Evolutionary conservation across 1,140 invertebrate genomes (phyloP).

Genomic region (Pinna nobilis): DNA sequence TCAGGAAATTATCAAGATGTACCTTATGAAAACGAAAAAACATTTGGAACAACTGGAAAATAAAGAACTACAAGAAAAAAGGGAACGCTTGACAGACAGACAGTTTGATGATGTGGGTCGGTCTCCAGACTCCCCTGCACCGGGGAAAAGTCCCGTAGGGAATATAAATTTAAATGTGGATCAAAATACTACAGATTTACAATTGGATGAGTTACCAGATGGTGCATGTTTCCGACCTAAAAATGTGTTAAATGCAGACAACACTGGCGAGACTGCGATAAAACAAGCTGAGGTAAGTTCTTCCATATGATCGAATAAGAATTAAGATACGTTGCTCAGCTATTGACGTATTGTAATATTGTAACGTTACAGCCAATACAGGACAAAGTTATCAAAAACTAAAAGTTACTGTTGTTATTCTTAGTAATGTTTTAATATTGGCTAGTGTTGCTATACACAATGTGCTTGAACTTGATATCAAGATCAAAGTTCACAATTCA

Average conservation of each 20-base stretch:
- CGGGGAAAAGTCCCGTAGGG: slow-evolving; percentile 26
- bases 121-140: slow-evolving; percentile 4
- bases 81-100: slow-evolving; percentile 37
- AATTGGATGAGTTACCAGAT: slow-evolving; percentile 61
- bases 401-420: too few species aligned
- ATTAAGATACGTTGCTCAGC: too few species aligned
- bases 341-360: too few species aligned
- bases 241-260: slow-evolving; percentile 17
- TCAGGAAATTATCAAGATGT: slow-evolving; percentile 37
- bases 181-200: not conserved
- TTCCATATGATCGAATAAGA: too few species aligned
- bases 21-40: slow-evolving; percentile 60
- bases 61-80: slow-evolving; percentile 42
- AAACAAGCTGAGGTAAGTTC: slow-evolving; percentile 51
- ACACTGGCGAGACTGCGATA: slow-evolving; percentile 38
- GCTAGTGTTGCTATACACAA: too few species aligned
- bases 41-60: slow-evolving; percentile 51
- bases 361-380: too few species aligned
- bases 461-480: too few species aligned
- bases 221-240: slow-evolving; percentile 59
- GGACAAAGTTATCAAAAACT: too few species aligned
- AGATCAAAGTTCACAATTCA: too few species aligned
- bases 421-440: too few species aligned
- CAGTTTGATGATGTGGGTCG: slow-evolving; percentile 1
- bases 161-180: too few species aligned